Evolutionary conservation across 2,797 vertebrate genomes (phyloP), one percentile per base, ranked within the genome.

Genomic region (Coregonus sp.): DNA sequence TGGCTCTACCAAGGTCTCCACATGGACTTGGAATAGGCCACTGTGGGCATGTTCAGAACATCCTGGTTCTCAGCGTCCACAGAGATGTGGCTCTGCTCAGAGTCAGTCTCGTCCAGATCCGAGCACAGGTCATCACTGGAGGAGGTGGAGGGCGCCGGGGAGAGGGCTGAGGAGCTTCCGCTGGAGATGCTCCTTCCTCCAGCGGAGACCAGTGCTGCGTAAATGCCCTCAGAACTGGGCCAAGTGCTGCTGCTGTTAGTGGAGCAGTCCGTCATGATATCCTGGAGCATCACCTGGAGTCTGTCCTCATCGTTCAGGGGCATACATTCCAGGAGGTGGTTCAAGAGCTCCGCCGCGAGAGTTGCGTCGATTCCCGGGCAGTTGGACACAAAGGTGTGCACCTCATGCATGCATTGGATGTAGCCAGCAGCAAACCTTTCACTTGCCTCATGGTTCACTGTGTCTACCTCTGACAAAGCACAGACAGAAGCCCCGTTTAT

Each of bases 381-480:
- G 90, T 86, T 93, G 86, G 96, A 99, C 85, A 99, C 95, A 82
- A 98, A 99, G 0, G 95, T 98, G 90, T 99, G 97, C 80, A 98
- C 98, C 85, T 99, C 97, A 16, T 99, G 97, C 98, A 99, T 98
- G 82, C 97, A 98, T 87, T 98, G 98, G 89, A 99, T 98, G 94
- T 99, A 99, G 1, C 98, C 98, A 0, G 98, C 97, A 0, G 97
- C 95, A 52, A 98, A 99, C 5, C 97, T 95, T 89, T 99, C 97
- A 47, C 95, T 95, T 0, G 96, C 97, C 75, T 97, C 97, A 0
- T 93, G 93, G 79, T 93, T 95, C 82, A 95, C 91, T 51, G 94
- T 93, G 71, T 96, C 96, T 31, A 88, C 89, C 51, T 96, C 96
- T 97, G 84, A 5, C 11, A 72, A 74, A 5, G 81, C 37, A 79